Conservation (phyloP, 2,797 vertebrate genomes). For the Gymnothorax reevesii region DNA sequence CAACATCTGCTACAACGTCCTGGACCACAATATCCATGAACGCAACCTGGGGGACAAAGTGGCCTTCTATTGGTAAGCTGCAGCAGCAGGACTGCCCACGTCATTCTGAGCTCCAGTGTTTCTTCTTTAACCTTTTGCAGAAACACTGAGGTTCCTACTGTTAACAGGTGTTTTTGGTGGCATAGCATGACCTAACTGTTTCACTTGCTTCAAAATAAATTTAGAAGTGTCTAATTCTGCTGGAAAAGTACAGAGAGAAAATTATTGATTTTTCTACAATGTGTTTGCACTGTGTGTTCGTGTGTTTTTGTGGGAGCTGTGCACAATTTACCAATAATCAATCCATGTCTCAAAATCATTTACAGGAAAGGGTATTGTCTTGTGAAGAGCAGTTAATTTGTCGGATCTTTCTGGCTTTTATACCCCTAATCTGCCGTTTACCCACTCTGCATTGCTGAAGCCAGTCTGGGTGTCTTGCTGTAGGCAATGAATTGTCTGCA, state of each 20-base stretch:
- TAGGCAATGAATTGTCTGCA: background rate
- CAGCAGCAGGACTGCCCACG: background rate
- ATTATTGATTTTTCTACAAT: background rate
- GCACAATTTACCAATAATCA: background rate
- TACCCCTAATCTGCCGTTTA: background rate
- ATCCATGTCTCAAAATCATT: background rate
- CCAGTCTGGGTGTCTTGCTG: background rate
- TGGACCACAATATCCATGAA: slow-evolving; percentile 87
- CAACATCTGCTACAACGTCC: slow-evolving; percentile 95
- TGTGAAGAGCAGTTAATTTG: background rate
- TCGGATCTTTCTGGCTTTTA: background rate
- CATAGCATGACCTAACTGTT: background rate
- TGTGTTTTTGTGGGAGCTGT: background rate
- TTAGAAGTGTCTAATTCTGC: background rate
- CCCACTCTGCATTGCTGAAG: background rate
- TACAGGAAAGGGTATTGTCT: no score
- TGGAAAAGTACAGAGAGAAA: background rate
- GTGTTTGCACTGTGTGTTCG: background rate
- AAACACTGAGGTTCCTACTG: background rate
- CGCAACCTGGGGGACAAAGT: slow-evolving; percentile 88
- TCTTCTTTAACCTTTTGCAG: background rate
- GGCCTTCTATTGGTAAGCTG: slow-evolving; percentile 90
- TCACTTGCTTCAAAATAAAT: background rate
- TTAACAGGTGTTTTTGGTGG: background rate
- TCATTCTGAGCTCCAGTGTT: background rate